phyloP scores from a whole-genome alignment of 2,888 invertebrate species.

The Lithophane semibrunnea region DNA sequence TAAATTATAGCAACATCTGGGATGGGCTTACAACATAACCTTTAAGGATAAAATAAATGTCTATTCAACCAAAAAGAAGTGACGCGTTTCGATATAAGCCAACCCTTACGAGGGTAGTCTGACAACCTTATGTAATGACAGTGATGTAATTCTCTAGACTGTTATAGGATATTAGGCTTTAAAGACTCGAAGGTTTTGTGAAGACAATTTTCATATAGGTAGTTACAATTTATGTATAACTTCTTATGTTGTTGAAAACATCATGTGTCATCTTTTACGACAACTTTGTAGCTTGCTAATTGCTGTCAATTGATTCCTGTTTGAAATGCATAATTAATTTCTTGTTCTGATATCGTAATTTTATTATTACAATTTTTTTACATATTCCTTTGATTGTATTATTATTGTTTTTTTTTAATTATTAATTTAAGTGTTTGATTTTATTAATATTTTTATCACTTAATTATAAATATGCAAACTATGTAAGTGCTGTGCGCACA shows the following conservation, averaged over 20 bases:
- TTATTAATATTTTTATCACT: background rate
- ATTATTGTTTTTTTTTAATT: background rate
- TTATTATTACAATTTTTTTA: too few relatives aligned
- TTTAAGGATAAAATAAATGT: background rate
- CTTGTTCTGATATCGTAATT: background rate
- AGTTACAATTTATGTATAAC: background rate
- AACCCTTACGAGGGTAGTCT: conserved; percentile 19
- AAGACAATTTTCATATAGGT: background rate
- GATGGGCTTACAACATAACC: background rate
- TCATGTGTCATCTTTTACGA: background rate
- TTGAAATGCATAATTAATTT: background rate
- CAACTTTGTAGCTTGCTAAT: background rate
- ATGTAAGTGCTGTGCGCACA: too few relatives aligned
- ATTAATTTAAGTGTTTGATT: background rate
- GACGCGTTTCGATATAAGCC: conserved; percentile 10
- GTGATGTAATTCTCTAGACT: conserved; percentile 25
- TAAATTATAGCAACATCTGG: too few relatives aligned
- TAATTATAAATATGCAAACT: background rate
- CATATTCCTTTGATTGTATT: too few relatives aligned
- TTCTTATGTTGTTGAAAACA: background rate
- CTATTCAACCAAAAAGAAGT: conserved; percentile 18
- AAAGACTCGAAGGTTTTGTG: conserved; percentile 16
- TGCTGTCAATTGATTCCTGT: too few relatives aligned
- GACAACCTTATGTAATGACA: conserved; percentile 14
- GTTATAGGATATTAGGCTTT: conserved; percentile 15